Percentiles rank a stretch among this genome's conserved stretches.
Evolutionary conservation across 2,113 vertebrate species (phyloP).

Genomic region (Neodontobutis hainanensis): DNA sequence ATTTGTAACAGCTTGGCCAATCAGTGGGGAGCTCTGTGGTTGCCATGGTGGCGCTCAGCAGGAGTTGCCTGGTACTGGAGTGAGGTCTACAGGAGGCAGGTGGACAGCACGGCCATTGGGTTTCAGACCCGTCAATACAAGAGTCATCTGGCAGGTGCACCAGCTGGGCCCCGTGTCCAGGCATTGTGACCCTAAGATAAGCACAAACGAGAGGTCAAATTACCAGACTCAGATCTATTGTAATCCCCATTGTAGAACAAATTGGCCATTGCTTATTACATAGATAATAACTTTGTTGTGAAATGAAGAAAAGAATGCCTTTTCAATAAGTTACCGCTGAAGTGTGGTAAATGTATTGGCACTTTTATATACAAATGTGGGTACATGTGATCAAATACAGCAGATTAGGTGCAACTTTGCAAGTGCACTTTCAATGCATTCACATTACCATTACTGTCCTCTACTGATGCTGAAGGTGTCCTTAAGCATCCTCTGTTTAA

Average conservation of each 20-base stretch:
- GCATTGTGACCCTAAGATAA: slow-evolving; percentile 45
- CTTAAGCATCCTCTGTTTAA: too few relatives aligned
- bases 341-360: neutral
- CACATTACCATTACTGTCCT: too few relatives aligned
- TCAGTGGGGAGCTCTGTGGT: slow-evolving; percentile 60
- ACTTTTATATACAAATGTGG: too few relatives aligned
- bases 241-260: neutral
- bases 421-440: too few relatives aligned
- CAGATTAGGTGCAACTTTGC: too few relatives aligned
- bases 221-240: neutral
- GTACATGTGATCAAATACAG: too few relatives aligned
- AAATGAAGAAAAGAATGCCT: slow-evolving; percentile 2
- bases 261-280: neutral
- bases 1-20: slow-evolving; percentile 79
- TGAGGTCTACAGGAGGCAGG: slow-evolving; percentile 61
- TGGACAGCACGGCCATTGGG: slow-evolving; percentile 51
- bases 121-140: slow-evolving; percentile 38
- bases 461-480: too few relatives aligned
- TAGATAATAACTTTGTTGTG: slow-evolving; percentile 3
- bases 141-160: slow-evolving; percentile 37
- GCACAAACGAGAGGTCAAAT: slow-evolving; percentile 30
- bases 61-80: slow-evolving; percentile 45
- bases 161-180: slow-evolving; percentile 59
- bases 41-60: slow-evolving; percentile 57
- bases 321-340: neutral